Evolutionary conservation across 2,888 invertebrate genomes (phyloP).

Genomic region (Drymonia ruficornis): DNA sequence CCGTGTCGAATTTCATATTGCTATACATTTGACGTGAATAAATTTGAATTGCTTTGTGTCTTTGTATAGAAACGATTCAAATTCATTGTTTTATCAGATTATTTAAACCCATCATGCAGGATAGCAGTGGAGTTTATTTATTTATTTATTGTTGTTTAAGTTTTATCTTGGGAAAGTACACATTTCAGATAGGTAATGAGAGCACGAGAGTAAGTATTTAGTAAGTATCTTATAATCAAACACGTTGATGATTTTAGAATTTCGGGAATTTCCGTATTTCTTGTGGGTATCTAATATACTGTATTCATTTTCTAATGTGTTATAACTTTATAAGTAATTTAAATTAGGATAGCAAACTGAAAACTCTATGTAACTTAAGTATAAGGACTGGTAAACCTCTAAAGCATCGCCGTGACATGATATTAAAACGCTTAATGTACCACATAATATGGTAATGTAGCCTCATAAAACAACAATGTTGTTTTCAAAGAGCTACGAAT

Average conservation of each 20-base stretch:
- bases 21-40: constrained; percentile 33
- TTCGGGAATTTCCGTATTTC: too few species aligned
- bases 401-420: constrained; percentile 42
- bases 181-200: too few species aligned
- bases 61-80: constrained; percentile 19
- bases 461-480: constrained; percentile 49
- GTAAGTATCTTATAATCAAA: too few species aligned
- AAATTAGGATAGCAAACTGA: not conserved
- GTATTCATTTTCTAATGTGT: too few species aligned
- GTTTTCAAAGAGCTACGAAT: constrained; percentile 28
- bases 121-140: not conserved
- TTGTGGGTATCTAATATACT: too few species aligned
- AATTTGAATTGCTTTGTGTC: constrained; percentile 37
- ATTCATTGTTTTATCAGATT: constrained; percentile 22
- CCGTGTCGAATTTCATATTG: constrained; percentile 37
- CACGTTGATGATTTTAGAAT: too few species aligned
- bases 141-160: not conserved
- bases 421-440: constrained; percentile 53
- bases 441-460: constrained; percentile 49
- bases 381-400: constrained; percentile 23
- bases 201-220: too few species aligned
- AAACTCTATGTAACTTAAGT: constrained; percentile 15
- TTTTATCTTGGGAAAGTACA: not conserved
- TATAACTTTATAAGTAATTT: too few species aligned
- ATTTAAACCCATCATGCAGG: constrained; percentile 3